Percentiles rank a stretch among this genome's conserved stretches.
Evolutionary conservation across 1,140 invertebrate species (phyloP).

Genomic region (Aphis gossypii): DNA sequence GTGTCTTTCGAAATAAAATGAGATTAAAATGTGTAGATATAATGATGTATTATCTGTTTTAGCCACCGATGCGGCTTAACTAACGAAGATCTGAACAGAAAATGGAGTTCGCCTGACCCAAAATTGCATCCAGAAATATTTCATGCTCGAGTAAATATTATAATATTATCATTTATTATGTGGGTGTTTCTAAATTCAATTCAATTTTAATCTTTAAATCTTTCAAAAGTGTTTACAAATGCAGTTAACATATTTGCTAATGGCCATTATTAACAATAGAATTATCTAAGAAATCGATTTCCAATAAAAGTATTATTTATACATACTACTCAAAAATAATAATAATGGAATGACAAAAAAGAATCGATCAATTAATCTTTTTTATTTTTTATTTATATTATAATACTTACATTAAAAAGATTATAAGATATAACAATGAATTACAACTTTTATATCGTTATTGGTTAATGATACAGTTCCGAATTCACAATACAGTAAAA

Average conservation of each 20-base stretch:
- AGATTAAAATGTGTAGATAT: neutral
- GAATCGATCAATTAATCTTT: neutral
- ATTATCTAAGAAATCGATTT: neutral
- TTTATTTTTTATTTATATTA: neutral
- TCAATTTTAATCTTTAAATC: neutral
- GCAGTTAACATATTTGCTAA: neutral
- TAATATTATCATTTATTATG: neutral
- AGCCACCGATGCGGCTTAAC: slow-evolving; percentile 82
- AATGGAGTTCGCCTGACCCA: slow-evolving; percentile 79
- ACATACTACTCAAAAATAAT: neutral
- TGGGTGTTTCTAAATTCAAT: neutral
- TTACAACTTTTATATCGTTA: neutral
- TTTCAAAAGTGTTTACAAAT: neutral
- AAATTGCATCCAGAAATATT: slow-evolving; percentile 82
- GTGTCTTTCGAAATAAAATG: neutral
- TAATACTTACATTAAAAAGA: neutral
- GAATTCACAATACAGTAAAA: neutral
- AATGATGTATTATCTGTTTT: slow-evolving; percentile 56
- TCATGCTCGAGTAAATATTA: slow-evolving; percentile 74
- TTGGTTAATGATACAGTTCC: neutral
- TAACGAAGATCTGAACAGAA: slow-evolving; percentile 82
- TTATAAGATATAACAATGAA: neutral
- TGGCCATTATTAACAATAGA: neutral
- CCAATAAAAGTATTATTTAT: neutral
- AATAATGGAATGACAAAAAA: neutral